These are phyloP conservation scores for Drosophila baimaii DNA, from an alignment of 1,140 invertebrate species.

Conservation along the genomic window DNA sequence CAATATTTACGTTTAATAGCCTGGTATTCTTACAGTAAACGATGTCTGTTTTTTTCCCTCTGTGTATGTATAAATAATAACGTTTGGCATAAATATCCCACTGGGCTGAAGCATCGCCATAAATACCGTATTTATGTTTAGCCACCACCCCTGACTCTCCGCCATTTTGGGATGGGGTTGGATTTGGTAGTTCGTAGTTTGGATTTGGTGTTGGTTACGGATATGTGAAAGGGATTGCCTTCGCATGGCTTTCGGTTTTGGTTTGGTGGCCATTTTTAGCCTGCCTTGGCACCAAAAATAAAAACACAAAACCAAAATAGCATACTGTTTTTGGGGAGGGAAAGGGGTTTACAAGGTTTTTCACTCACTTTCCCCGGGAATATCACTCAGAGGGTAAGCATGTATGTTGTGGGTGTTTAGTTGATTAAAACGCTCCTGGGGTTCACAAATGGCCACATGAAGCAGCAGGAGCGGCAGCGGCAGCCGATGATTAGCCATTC, in stretches of 20 bases:
- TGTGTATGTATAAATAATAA: no score
- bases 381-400: conserved; percentile 19
- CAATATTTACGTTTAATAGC: neutral
- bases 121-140: conserved; percentile 71
- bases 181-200: neutral
- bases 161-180: conserved; percentile 45
- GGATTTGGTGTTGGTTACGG: conserved; percentile 35
- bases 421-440: conserved; percentile 59
- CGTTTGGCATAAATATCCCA: no score
- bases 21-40: no score
- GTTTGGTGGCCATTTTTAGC: conserved; percentile 67
- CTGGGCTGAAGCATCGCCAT: conserved; percentile 49
- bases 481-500: conserved; percentile 50
- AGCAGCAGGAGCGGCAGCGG: conserved; percentile 20
- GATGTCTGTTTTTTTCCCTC: no score
- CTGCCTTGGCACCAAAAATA: conserved; percentile 60
- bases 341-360: conserved; percentile 74
- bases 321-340: conserved; percentile 11
- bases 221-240: conserved; percentile 9
- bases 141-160: conserved; percentile 53
- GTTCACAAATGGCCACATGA: conserved; percentile 28
- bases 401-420: conserved; percentile 52
- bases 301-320: conserved; percentile 56
- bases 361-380: conserved; percentile 52
- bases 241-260: neutral